Evolutionary conservation across 2,113 vertebrate genomes (phyloP).

Genomic region (Rhipidura dahli): DNA sequence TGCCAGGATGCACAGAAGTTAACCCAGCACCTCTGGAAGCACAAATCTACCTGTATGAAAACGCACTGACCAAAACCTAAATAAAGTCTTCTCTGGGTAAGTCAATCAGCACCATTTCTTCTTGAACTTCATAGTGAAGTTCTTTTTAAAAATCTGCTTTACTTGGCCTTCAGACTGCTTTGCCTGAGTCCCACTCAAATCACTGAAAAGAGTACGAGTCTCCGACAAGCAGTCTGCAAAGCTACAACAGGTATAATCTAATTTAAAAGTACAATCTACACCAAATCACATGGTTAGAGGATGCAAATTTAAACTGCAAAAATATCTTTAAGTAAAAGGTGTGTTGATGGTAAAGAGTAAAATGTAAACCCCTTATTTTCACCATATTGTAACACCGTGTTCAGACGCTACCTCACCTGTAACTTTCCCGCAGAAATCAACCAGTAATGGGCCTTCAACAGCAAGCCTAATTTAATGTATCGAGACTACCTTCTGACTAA

Average conservation of each 20-base stretch:
- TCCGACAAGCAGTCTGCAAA: neutral
- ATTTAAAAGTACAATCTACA: neutral
- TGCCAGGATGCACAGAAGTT: neutral
- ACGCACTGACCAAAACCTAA: neutral
- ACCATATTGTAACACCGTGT: rapidly evolving
- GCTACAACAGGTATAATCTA: neutral
- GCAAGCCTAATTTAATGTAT: neutral
- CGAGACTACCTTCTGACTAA: neutral
- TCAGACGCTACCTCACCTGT: neutral
- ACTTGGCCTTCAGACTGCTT: neutral
- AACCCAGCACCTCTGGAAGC: neutral
- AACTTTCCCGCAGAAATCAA: neutral
- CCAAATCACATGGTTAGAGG: neutral
- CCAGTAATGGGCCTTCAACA: neutral
- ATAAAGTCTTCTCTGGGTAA: neutral
- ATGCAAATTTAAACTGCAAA: neutral
- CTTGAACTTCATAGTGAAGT: neutral
- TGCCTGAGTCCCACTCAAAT: rapidly evolving
- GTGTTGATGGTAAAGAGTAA: neutral
- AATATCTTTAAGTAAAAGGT: neutral
- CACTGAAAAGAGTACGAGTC: neutral
- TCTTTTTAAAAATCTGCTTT: neutral
- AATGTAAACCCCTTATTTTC: neutral
- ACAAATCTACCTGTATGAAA: neutral
- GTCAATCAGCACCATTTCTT: neutral